These are phyloP conservation scores for Hypercompe scribonia DNA, from an alignment of 2,888 invertebrate species.

Conservation along the genomic window DNA sequence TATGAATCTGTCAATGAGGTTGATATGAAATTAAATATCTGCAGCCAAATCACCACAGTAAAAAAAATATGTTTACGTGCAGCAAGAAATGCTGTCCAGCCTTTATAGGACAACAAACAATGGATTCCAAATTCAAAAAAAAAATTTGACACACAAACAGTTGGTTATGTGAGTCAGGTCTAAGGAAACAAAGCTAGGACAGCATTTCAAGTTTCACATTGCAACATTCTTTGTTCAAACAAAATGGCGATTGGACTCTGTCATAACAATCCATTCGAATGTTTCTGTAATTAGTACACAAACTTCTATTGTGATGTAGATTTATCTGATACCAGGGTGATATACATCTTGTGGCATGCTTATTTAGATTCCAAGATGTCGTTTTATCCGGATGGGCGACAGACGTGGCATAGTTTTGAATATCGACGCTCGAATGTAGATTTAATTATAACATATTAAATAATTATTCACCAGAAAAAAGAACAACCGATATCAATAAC, in stretches of 20 bases:
- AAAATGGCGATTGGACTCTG: constrained; percentile 41
- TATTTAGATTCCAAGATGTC: background rate
- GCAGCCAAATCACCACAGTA: background rate
- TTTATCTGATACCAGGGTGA: constrained; percentile 6
- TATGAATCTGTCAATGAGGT: background rate
- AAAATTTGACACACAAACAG: background rate
- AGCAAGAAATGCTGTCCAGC: background rate
- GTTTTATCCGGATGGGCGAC: background rate
- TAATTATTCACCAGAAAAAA: too few relatives aligned
- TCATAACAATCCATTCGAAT: constrained; percentile 43
- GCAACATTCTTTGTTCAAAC: constrained; percentile 46
- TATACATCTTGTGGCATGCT: constrained; percentile 6
- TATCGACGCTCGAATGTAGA: background rate
- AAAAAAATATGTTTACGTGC: background rate
- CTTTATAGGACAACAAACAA: background rate
- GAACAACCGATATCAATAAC: too few relatives aligned
- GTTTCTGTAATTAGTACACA: constrained; percentile 45
- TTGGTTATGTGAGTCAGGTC: constrained; percentile 48
- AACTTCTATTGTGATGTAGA: constrained; percentile 12
- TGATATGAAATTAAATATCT: background rate
- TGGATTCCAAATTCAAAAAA: background rate
- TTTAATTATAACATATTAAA: too few relatives aligned
- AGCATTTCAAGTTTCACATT: constrained; percentile 52
- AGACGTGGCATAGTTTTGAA: background rate
- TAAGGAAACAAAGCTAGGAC: constrained; percentile 52